Evolutionary conservation across 2,113 vertebrate species (phyloP).

Genomic region (Euleptes europaea): DNA sequence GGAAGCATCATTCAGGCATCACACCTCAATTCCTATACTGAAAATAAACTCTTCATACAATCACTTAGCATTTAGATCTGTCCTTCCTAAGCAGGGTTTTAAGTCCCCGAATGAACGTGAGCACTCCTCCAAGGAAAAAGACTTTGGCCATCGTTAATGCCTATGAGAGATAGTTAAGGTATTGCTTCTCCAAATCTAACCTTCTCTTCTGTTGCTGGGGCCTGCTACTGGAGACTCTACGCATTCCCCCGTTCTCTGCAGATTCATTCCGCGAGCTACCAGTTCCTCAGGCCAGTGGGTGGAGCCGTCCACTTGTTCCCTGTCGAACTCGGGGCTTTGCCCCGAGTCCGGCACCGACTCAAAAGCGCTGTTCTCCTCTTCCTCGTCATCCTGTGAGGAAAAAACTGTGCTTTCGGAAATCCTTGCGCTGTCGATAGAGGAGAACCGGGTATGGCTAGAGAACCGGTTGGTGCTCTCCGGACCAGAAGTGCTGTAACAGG

Average conservation of each 20-base stretch:
- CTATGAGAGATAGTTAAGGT: conserved; percentile 48
- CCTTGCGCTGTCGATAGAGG: conserved; percentile 93
- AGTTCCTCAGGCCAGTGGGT: conserved; percentile 81
- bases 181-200: conserved; percentile 74
- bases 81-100: conserved; percentile 29
- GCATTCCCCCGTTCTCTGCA: conserved; percentile 68
- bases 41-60: neutral
- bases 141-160: conserved; percentile 55
- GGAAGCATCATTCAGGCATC: neutral
- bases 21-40: neutral
- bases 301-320: conserved; percentile 72
- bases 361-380: conserved; percentile 94
- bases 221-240: conserved; percentile 83
- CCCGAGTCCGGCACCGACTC: conserved; percentile 85
- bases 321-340: conserved; percentile 83
- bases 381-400: conserved; percentile 95
- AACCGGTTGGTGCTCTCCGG: conserved; percentile 84
- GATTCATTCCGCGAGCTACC: conserved; percentile 67
- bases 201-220: conserved; percentile 85
- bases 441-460: conserved; percentile 93
- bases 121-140: conserved; percentile 22
- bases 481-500: conserved; percentile 92
- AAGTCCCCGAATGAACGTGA: neutral
- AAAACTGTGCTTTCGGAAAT: conserved; percentile 96
- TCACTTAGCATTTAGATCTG: conserved; percentile 37